These are phyloP conservation scores for Lacerta bilineata DNA, from an alignment of 2,797 vertebrate genomes.

Conservation along the genomic window DNA sequence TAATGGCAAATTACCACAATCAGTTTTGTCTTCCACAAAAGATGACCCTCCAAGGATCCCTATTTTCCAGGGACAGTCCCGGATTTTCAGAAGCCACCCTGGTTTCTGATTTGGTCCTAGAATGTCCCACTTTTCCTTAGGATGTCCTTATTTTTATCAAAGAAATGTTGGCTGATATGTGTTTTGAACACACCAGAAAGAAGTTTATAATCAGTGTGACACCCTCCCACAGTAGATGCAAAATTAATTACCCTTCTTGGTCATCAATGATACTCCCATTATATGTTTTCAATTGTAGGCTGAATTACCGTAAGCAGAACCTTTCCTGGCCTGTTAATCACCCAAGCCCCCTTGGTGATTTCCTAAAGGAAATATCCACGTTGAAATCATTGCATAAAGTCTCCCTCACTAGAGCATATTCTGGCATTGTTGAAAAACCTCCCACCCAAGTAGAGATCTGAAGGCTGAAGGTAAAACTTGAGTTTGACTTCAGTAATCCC, in stretches of 20 bases:
- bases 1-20: not conserved
- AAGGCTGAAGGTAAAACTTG: not conserved
- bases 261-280: not conserved
- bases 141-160: no score
- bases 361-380: not conserved
- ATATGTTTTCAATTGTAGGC: not conserved
- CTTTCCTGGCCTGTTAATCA: not conserved
- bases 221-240: not conserved
- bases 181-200: not conserved
- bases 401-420: not conserved
- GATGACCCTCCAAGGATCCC: no score
- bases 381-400: not conserved
- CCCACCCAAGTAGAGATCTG: not conserved
- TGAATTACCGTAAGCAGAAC: not conserved
- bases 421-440: not conserved
- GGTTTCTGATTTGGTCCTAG: no score
- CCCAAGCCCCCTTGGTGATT: not conserved
- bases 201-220: not conserved
- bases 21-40: not conserved
- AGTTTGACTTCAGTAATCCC: not conserved
- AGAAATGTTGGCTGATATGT: no score
- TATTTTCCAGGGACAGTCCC: no score
- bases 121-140: no score
- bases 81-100: no score
- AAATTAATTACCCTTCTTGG: not conserved